A percentile compares a stretch with the other conserved stretches of the same genome.
Evolutionary conservation across 53 echinoderm and acorn worm species (phyloP).

Genomic region (Patiria pectinifera): DNA sequence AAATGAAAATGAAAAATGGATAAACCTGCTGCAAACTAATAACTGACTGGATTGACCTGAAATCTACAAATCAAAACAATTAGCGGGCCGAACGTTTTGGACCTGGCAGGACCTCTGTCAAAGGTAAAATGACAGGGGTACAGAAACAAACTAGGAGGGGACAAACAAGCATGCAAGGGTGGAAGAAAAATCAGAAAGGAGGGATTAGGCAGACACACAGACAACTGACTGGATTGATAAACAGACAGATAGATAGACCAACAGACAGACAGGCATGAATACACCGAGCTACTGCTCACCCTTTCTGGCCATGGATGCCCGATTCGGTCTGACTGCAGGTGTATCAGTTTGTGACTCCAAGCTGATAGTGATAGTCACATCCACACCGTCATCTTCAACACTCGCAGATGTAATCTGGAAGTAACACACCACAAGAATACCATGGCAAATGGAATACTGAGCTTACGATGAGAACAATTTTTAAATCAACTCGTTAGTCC

Average conservation of each 20-base stretch:
- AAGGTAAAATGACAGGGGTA: no score
- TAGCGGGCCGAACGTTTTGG: no score
- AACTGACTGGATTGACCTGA: no score
- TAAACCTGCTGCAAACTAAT: background rate
- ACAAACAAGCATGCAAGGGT: no score
- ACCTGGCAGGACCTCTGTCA: no score
- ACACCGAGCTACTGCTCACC: conserved; percentile 56
- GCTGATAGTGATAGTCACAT: conserved; percentile 92
- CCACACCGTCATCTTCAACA: conserved; percentile 94
- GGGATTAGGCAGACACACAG: background rate
- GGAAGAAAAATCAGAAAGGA: no score
- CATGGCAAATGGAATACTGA: background rate
- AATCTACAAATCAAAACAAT: no score
- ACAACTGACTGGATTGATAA: background rate
- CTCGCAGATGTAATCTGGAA: conserved; percentile 86
- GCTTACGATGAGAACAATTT: background rate
- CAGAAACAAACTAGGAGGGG: no score
- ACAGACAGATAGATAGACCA: background rate
- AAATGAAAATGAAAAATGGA: no score
- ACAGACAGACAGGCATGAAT: background rate
- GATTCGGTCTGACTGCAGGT: conserved; percentile 81
- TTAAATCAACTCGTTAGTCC: no score
- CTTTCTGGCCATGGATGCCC: conserved; percentile 82
- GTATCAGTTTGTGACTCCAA: conserved; percentile 85
- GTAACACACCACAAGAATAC: background rate